Percentiles rank a stretch among this genome's conserved stretches.
Evolutionary conservation across 2,797 vertebrate species (phyloP).

Genomic region (Ctenosaura bakeri): DNA sequence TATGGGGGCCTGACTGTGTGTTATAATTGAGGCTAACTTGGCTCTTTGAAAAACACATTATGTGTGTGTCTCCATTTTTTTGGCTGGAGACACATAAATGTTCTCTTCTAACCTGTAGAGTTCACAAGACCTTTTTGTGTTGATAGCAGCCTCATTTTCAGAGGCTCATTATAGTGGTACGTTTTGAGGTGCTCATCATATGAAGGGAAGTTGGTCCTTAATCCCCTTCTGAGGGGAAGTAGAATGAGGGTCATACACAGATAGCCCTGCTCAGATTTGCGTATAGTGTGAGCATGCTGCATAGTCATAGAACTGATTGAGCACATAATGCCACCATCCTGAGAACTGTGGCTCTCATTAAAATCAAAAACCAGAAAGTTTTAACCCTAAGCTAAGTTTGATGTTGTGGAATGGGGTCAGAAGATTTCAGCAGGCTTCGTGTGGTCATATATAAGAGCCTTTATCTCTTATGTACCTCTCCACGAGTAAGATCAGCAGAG

Average conservation of each 20-base stretch:
- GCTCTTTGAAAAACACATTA: conserved; percentile 1
- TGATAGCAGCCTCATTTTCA: neutral
- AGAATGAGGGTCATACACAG: neutral
- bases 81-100: neutral
- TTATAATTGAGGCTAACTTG: conserved; percentile 6
- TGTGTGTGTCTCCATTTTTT: neutral
- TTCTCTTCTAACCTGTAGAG: neutral
- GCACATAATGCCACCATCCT: neutral
- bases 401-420: neutral
- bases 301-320: neutral
- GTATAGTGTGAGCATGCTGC: neutral
- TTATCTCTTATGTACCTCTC: neutral
- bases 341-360: neutral
- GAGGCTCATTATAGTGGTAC: neutral
- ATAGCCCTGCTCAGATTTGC: no score
- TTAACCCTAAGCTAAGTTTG: neutral
- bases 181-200: neutral
- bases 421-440: neutral
- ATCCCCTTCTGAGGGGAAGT: neutral
- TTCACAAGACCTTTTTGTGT: neutral
- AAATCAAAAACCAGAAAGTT: neutral
- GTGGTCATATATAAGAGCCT: neutral
- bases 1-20: neutral
- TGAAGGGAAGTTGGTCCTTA: neutral
- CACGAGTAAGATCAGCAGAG: neutral